Conservation (phyloP, 2,797 vertebrate genomes). For the Cetoscarus ocellatus region DNA sequence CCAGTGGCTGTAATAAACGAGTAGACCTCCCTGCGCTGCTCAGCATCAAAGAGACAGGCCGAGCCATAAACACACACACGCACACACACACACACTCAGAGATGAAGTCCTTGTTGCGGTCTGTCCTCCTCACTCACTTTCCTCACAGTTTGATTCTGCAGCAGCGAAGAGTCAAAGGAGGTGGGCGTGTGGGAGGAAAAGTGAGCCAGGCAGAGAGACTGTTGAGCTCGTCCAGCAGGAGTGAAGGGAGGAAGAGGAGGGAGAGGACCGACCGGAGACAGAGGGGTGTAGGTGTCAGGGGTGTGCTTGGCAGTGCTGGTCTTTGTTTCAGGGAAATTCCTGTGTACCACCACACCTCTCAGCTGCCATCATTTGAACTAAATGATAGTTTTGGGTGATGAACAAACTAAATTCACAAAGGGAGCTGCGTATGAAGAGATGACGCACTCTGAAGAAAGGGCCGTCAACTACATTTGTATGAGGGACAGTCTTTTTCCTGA, state of each 20-base stretch:
- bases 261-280: conserved; percentile 43
- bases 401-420: conserved; percentile 37
- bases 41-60: conserved; percentile 61
- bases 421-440: conserved; percentile 4
- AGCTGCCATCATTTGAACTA: conserved; percentile 64
- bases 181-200: conserved; percentile 46
- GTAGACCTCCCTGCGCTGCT: conserved; percentile 45
- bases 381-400: conserved; percentile 62
- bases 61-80: conserved; percentile 25
- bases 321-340: conserved; percentile 78
- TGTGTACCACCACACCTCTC: conserved; percentile 54
- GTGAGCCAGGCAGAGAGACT: conserved; percentile 7
- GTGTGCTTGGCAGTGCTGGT: conserved; percentile 37
- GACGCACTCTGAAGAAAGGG: no score
- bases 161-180: conserved; percentile 29
- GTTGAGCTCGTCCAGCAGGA: conserved; percentile 53
- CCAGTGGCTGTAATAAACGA: conserved; percentile 77
- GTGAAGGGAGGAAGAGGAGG: conserved; percentile 66
- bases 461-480: no score
- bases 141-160: conserved; percentile 23
- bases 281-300: conserved; percentile 48
- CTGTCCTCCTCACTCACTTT: conserved; percentile 20
- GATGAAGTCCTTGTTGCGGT: conserved; percentile 7
- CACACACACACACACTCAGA: conserved; percentile 3
- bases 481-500: no score